These are phyloP conservation scores for Oscheius sp. DNA, from an alignment of 2,888 invertebrate species.

Conservation along the genomic window DNA sequence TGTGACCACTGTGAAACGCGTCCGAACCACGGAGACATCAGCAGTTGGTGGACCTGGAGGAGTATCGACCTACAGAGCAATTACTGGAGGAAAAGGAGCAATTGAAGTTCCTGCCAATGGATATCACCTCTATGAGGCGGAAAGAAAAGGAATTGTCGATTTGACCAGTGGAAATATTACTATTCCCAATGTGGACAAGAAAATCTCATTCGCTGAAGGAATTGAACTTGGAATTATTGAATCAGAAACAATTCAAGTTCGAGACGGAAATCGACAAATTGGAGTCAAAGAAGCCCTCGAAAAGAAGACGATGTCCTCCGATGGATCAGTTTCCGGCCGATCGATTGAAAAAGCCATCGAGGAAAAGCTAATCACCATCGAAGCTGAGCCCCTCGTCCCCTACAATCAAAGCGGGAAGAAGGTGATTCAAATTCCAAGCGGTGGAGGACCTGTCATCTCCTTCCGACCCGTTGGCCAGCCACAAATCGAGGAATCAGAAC, in stretches of 20 bases:
- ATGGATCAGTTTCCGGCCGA: conserved; percentile 61
- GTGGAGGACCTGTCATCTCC: conserved; percentile 68
- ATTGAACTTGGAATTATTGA: conserved; percentile 79
- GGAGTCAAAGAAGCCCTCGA: conserved; percentile 87
- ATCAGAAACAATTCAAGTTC: conserved; percentile 83
- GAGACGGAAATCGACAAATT: conserved; percentile 85
- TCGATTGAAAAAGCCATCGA: conserved; percentile 71
- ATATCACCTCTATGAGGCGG: conserved; percentile 86
- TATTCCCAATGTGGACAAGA: conserved; percentile 87
- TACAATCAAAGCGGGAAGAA: conserved; percentile 62
- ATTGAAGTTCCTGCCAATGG: conserved; percentile 86
- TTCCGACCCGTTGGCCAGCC: conserved; percentile 72
- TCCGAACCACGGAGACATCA: conserved; percentile 71
- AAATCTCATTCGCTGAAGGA: conserved; percentile 86
- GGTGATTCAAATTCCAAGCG: conserved; percentile 71
- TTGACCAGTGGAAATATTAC: conserved; percentile 86
- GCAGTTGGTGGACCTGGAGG: conserved; percentile 70
- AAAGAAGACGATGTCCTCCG: conserved; percentile 78
- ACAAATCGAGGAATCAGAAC: conserved; percentile 69
- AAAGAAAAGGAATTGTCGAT: conserved; percentile 85
- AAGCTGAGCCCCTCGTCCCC: conserved; percentile 66
- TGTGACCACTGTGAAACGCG: conserved; percentile 73
- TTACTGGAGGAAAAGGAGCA: conserved; percentile 72
- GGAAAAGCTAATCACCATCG: conserved; percentile 61
- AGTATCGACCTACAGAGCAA: conserved; percentile 70